A percentile compares a stretch with the other conserved stretches of the same genome.
Evolutionary conservation across 2,888 invertebrate genomes (phyloP).

Genomic region (Ophraella communa): DNA sequence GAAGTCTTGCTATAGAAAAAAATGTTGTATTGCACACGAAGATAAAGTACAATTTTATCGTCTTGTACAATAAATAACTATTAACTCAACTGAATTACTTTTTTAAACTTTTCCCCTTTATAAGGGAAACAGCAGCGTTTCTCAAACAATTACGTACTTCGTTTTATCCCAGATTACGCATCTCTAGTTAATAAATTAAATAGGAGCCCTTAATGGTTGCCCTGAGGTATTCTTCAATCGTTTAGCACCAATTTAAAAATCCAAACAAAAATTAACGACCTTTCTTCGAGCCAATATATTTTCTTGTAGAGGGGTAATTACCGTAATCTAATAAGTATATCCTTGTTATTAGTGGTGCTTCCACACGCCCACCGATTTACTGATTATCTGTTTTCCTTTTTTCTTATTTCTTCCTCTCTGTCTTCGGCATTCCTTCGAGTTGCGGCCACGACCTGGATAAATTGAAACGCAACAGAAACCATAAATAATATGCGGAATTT

Average conservation of each 20-base stretch:
- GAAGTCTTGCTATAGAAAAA: too few species aligned
- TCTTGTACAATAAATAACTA: too few species aligned
- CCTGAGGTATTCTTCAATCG: slow-evolving; percentile 15
- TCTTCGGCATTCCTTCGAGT: slow-evolving; percentile 9
- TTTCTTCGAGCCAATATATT: slow-evolving; percentile 40
- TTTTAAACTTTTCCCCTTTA: too few species aligned
- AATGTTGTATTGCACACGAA: too few species aligned
- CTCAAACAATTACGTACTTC: neutral
- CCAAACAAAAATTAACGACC: slow-evolving; percentile 27
- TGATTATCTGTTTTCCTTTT: slow-evolving; percentile 17
- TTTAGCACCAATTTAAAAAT: slow-evolving; percentile 26
- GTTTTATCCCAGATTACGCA: neutral
- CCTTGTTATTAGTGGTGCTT: slow-evolving; percentile 54
- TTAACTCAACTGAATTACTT: too few species aligned
- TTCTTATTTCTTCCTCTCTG: slow-evolving; percentile 7
- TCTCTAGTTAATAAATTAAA: slow-evolving; percentile 7
- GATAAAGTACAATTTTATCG: too few species aligned
- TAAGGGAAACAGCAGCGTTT: too few species aligned
- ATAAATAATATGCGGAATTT: slow-evolving; percentile 59
- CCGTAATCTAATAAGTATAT: slow-evolving; percentile 57
- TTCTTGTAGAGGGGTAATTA: slow-evolving; percentile 51
- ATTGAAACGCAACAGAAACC: slow-evolving; percentile 58
- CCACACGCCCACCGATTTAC: slow-evolving; percentile 55
- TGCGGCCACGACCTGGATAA: slow-evolving; percentile 45
- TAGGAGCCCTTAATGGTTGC: slow-evolving; percentile 9